phyloP scores from a whole-genome alignment of 2,113 vertebrate species.

The Noturus placidus region DNA sequence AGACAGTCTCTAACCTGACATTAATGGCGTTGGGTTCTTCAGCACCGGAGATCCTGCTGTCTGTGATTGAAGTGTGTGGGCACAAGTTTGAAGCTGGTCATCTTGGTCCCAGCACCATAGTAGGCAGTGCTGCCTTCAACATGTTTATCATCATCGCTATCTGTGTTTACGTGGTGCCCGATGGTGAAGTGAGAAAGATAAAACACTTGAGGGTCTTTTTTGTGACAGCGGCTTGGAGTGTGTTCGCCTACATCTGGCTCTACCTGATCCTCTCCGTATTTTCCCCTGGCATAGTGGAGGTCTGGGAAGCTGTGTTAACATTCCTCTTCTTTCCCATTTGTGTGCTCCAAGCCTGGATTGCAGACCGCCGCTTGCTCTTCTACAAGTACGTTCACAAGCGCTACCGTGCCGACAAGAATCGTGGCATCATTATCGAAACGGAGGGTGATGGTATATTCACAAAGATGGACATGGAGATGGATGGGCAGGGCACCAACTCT shows the following conservation, averaged over 20 bases:
- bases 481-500: slow-evolving; percentile 73
- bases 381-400: slow-evolving; percentile 82
- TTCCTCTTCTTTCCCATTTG: slow-evolving; percentile 82
- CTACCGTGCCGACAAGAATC: slow-evolving; percentile 77
- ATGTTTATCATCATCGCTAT: slow-evolving; percentile 85
- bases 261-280: slow-evolving; percentile 81
- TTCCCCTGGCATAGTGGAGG: slow-evolving; percentile 76
- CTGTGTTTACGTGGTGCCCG: slow-evolving; percentile 80
- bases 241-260: slow-evolving; percentile 85
- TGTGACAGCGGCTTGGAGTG: slow-evolving; percentile 80
- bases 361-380: slow-evolving; percentile 80
- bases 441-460: slow-evolving; percentile 77
- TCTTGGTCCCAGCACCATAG: slow-evolving; percentile 82
- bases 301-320: slow-evolving; percentile 83
- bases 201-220: slow-evolving; percentile 83
- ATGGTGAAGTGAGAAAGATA: slow-evolving; percentile 77
- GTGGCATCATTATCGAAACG: slow-evolving; percentile 79
- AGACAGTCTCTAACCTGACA: slow-evolving; percentile 84
- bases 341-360: slow-evolving; percentile 82
- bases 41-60: slow-evolving; percentile 81
- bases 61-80: slow-evolving; percentile 81
- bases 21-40: slow-evolving; percentile 83
- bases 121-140: slow-evolving; percentile 84
- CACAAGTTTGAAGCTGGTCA: slow-evolving; percentile 78
- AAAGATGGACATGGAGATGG: slow-evolving; percentile 81